A percentile compares a stretch with the other conserved stretches of the same genome.
phyloP scores from a whole-genome alignment of 2,113 vertebrate genomes.

The Pseudolaguvia tuberculata region DNA sequence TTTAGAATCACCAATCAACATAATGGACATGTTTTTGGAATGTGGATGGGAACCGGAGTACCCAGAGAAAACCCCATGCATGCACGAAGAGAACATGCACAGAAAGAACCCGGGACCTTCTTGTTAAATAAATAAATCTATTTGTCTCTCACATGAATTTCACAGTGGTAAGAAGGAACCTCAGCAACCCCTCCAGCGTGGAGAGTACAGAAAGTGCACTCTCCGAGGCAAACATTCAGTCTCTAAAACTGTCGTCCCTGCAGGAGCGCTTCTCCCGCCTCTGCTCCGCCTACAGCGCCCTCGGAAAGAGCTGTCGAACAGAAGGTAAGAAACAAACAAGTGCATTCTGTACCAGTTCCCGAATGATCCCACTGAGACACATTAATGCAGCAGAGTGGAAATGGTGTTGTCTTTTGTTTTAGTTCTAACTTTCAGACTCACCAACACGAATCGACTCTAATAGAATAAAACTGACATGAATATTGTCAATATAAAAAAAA shows the following conservation, averaged over 20 bases:
- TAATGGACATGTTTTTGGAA: too few relatives aligned
- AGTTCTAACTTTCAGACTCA: neutral
- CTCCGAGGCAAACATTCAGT: neutral
- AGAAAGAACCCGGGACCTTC: too few relatives aligned
- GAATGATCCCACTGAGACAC: neutral
- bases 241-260: slow-evolving; percentile 46
- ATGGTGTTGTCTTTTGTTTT: neutral
- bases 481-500: neutral
- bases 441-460: neutral
- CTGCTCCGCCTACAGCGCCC: slow-evolving; percentile 49
- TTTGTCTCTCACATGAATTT: slow-evolving; percentile 11
- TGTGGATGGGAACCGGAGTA: too few relatives aligned
- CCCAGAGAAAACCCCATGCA: too few relatives aligned
- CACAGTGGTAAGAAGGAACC: slow-evolving; percentile 38
- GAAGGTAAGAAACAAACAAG: slow-evolving; percentile 27
- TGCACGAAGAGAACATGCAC: too few relatives aligned
- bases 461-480: neutral
- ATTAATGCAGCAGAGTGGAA: neutral
- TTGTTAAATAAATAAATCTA: too few relatives aligned
- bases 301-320: slow-evolving; percentile 52
- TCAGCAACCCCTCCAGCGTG: slow-evolving; percentile 20
- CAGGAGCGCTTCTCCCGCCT: slow-evolving; percentile 49
- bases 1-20: too few relatives aligned
- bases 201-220: slow-evolving; percentile 21
- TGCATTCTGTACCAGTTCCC: neutral